Evolutionary conservation across 2,888 invertebrate genomes (phyloP).

Genomic region (Lamellibrachia satsuma): DNA sequence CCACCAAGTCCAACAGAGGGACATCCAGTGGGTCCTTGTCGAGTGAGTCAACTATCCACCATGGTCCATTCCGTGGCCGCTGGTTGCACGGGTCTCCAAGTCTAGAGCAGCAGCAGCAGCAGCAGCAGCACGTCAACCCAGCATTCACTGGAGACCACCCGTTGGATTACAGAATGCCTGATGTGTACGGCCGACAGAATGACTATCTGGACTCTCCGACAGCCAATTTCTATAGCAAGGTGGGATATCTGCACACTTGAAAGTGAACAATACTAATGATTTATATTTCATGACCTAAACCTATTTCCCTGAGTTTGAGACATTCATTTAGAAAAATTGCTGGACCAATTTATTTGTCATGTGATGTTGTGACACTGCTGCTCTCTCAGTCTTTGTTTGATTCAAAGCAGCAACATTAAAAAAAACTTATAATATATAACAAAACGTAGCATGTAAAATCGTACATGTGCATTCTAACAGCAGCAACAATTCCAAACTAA

Average conservation of each 20-base stretch:
- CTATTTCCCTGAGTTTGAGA: background rate
- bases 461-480: too few species aligned
- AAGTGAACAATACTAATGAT: too few species aligned
- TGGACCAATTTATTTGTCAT: too few species aligned
- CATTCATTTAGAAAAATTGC: background rate
- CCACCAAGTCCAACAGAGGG: background rate
- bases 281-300: background rate
- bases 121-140: background rate
- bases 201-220: background rate
- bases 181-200: background rate
- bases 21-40: background rate
- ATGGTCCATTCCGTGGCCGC: background rate
- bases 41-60: background rate
- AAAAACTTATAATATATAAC: too few species aligned
- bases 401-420: too few species aligned
- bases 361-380: too few species aligned
- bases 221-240: background rate
- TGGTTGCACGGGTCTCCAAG: background rate
- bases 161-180: background rate
- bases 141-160: background rate
- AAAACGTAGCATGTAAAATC: too few species aligned
- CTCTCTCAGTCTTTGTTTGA: too few species aligned
- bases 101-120: background rate
- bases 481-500: background rate
- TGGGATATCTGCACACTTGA: background rate